Base-by-base conservation (phyloP, 2,797 vertebrate species). In the Poecilia wingei region DNA sequence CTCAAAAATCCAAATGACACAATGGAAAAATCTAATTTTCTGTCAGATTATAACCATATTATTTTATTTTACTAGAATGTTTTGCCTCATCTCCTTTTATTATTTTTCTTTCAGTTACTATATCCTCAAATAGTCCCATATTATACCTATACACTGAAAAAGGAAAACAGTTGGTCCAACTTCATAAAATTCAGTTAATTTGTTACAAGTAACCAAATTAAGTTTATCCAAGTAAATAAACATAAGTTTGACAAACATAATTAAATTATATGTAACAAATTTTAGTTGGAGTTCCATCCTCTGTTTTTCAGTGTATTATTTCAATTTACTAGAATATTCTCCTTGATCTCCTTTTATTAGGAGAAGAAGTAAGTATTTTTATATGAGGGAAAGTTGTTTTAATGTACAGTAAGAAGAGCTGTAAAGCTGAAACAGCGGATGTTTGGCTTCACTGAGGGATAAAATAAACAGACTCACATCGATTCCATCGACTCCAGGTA, bases 401-500 rank as follows among this genome's bases (percentile, higher is more conserved):
- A 66, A 33, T 18, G 59, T 61, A 33, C 1, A 36, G 6, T 66
- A 66, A 66, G 18, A 39, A 10, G 20, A 25, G 18, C 18, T 66
- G 18, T 22, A 2, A 72, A 47, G 13, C 12, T 53, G 39, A 36
- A 79, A 10, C 39, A 75, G 41, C 43, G 39, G 28, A 45, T 41
- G 46, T 31, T 28, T 51, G 43, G 33, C 7, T 51, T 70, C 70
- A 45, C 61, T 6, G 46, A 86, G 74, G 74, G 75, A 36, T 36
- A 18, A 36, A 18, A 41, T 16, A 10, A 75, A 78, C 10, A 13
- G 7, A 84, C 98, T 98, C 94, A 98, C 97, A 82, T 98, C 98
- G 1, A 98, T 98, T 74, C 98, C 98, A 12, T 98, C 97, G 46
- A 99, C 97, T 81, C 98, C 98, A 0, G 98, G 95, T 86, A 98